A percentile compares a stretch with the other conserved stretches of the same genome.
Conservation (phyloP, 2,113 vertebrate species). For the Protobothrops mucrosquamatus region DNA sequence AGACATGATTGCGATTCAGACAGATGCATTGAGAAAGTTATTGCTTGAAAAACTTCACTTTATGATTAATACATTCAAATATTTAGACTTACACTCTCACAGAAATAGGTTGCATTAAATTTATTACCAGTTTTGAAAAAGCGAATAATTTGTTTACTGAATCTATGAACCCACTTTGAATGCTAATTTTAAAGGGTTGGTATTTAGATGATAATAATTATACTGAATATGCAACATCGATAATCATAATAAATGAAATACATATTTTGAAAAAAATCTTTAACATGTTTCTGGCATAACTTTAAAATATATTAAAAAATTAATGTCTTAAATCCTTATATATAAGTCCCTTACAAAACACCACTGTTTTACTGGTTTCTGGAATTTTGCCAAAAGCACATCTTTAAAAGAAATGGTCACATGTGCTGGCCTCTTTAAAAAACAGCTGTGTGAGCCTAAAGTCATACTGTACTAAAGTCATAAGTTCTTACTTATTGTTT, state of each 20-base stretch:
- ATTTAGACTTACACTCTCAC: not conserved
- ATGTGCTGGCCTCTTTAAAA: not conserved
- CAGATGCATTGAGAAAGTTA: not conserved
- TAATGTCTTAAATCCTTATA: not conserved
- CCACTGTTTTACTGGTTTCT: not conserved
- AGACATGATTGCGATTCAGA: conserved; percentile 14
- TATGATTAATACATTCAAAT: not conserved
- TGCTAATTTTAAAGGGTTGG: not conserved
- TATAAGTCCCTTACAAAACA: not conserved
- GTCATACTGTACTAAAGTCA: not conserved
- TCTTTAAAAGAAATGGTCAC: not conserved
- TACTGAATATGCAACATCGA: not conserved
- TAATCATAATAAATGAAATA: not conserved
- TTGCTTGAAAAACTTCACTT: not conserved
- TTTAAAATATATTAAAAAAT: not conserved
- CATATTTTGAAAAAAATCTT: not conserved
- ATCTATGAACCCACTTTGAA: not conserved
- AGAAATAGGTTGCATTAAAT: conserved; percentile 4
- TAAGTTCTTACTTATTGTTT: not conserved
- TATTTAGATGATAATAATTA: not conserved
- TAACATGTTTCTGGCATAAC: not conserved
- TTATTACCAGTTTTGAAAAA: not conserved
- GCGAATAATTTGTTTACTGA: not conserved
- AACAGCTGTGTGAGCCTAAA: not conserved
- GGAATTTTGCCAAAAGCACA: not conserved